These are phyloP conservation scores for Psittacula echo DNA, from an alignment of 2,797 vertebrate species.

Conservation along the genomic window DNA sequence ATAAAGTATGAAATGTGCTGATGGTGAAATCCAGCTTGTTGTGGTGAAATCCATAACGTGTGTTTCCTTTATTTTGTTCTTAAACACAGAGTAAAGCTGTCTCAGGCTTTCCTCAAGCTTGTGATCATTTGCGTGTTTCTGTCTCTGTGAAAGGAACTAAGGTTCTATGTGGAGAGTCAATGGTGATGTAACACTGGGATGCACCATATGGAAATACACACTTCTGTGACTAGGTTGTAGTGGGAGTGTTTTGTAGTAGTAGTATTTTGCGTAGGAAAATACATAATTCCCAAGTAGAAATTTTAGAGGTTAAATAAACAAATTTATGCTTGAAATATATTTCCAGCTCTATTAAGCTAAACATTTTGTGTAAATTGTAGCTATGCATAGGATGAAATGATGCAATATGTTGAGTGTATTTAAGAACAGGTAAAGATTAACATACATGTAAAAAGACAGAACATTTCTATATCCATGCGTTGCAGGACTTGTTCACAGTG, in stretches of 20 bases:
- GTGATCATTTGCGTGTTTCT: rapidly evolving
- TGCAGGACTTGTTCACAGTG: rapidly evolving
- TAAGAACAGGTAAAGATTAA: not conserved
- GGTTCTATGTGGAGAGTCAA: not conserved
- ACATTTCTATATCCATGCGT: not conserved
- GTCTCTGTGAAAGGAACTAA: not conserved
- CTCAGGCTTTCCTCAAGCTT: not conserved
- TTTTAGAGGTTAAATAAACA: not conserved
- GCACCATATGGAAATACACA: not conserved
- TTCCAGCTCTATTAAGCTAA: not conserved
- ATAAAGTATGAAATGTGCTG: not conserved
- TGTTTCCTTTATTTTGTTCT: not conserved
- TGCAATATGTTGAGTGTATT: not conserved
- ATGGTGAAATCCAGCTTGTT: not conserved
- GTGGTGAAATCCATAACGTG: not conserved
- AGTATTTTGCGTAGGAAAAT: not conserved
- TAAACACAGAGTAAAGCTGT: not conserved
- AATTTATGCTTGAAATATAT: not conserved
- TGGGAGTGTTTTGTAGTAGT: not conserved
- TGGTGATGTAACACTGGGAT: not conserved
- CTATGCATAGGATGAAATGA: not conserved
- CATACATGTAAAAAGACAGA: not conserved
- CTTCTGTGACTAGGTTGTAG: not conserved
- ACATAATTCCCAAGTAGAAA: not conserved
- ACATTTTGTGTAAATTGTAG: not conserved